Conservation (phyloP, 2,797 vertebrate species). For the Fundulus diaphanus region DNA sequence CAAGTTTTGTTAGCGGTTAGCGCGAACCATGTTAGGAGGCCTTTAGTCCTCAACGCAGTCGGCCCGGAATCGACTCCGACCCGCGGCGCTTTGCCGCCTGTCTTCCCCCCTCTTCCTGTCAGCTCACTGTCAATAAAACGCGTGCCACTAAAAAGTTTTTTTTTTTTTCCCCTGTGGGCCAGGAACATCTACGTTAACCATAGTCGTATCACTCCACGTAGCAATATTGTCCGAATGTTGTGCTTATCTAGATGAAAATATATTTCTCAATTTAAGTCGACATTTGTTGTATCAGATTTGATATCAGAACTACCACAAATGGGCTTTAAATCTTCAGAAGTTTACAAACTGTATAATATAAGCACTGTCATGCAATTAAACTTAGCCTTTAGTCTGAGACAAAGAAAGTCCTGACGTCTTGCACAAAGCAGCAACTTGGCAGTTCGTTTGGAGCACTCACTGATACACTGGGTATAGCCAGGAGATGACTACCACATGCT, state of each 20-base stretch:
- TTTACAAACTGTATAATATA: constrained; percentile 22
- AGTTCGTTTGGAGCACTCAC: constrained; percentile 7
- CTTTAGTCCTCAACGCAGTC: too few species aligned
- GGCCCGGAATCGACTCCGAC: too few species aligned
- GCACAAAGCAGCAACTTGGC: background rate
- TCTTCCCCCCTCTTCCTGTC: too few species aligned
- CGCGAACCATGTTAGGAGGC: too few species aligned
- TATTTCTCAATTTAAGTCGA: background rate
- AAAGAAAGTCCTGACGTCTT: background rate
- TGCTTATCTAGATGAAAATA: too few species aligned
- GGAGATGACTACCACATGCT: constrained; percentile 50
- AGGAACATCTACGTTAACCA: background rate
- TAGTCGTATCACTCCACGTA: too few species aligned
- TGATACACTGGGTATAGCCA: constrained; percentile 12
- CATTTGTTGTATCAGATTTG: background rate
- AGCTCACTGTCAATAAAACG: too few species aligned
- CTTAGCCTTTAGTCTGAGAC: constrained; percentile 1
- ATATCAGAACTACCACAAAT: background rate
- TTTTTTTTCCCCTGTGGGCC: too few species aligned
- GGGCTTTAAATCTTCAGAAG: background rate
- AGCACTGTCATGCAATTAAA: constrained; percentile 7
- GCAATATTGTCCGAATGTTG: too few species aligned
- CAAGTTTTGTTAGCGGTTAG: too few species aligned
- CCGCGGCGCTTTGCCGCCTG: too few species aligned
- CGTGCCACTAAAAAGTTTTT: too few species aligned